Base-by-base conservation (phyloP, 2,113 vertebrate species). In the Rana temporaria region DNA sequence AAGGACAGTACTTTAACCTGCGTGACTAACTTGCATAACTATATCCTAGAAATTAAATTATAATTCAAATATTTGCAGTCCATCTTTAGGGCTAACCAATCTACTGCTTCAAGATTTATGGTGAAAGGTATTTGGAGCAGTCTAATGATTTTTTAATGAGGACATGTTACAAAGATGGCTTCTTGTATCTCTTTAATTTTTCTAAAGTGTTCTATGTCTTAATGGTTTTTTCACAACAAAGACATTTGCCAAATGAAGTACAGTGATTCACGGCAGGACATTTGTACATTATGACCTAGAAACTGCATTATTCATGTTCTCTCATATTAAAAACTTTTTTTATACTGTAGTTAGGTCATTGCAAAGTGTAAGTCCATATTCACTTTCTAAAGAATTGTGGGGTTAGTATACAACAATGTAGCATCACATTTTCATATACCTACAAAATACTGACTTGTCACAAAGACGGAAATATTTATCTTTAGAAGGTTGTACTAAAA, bases 131-230 rank as follows among this genome's bases (percentile, higher is more conserved):
- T 53, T 52, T 73, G 62, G 48, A 76, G 55, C 42, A 60, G 81
- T 80, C 63, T 85, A 64, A 80, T 85, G 86, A 87, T 88, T 88
- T 86, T 88, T 84, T 85, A 85, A 87, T 81, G 82, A 34, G 55
- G 71, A 76, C 22, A 78, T 84, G 81, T 64, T 78, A 86, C 81
- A 86, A 82, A 77, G 68, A 85, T 82, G 66, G 66, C 57, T 85
- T 85, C 85, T 88, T 79, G 63, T 60, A 67, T 68, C 70, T 83
- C 59, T 82, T 85, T 84, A 79, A 72, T 85, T 89, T 86, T 84
- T 78, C 52, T 80, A 71, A 86, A 86, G 85, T 82, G 84, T 87
- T 85, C 86, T 79, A 70, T 84, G 82, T 84, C 86, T 86, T 88
- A 88, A 88, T 80, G 85, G 85, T 85, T 55, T 9, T 0, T 81